Evolutionary conservation across 2,888 invertebrate genomes (phyloP).

Genomic region (Plagodis dolabraria): DNA sequence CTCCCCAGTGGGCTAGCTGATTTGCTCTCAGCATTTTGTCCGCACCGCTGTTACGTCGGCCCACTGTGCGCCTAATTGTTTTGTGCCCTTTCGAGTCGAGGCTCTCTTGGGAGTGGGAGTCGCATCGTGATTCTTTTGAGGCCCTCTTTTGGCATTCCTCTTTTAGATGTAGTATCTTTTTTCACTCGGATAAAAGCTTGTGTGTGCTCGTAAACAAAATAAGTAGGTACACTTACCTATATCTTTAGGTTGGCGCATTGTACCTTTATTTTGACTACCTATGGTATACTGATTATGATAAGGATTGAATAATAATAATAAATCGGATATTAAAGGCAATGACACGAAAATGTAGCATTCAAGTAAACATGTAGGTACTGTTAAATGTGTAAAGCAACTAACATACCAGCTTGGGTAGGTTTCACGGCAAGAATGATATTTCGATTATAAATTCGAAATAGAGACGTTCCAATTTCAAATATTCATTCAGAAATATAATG

Average conservation of each 20-base stretch:
- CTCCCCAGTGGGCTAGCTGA: conserved; percentile 55
- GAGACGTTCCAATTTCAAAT: conserved; percentile 66
- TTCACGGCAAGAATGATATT: conserved; percentile 33
- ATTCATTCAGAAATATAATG: conserved; percentile 53
- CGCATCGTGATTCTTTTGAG: conserved; percentile 5
- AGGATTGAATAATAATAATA: no score
- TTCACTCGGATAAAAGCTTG: background rate
- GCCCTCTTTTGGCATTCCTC: conserved; percentile 7
- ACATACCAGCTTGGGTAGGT: background rate
- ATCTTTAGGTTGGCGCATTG: no score
- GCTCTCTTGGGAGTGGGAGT: conserved; percentile 26
- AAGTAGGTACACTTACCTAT: no score
- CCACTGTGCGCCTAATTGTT: conserved; percentile 35
- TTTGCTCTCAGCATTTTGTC: conserved; percentile 59
- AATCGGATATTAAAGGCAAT: no score
- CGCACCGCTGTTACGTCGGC: conserved; percentile 8
- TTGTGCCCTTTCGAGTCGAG: conserved; percentile 13
- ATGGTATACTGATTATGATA: no score
- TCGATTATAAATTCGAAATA: conserved; percentile 49
- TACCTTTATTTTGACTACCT: no score
- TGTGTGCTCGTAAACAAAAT: no score
- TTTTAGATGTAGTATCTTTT: conserved; percentile 1
- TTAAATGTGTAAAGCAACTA: no score
- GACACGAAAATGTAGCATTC: no score
- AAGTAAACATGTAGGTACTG: no score